Base-by-base conservation (phyloP, 2,888 invertebrate species). In the Agriopis marginaria region DNA sequence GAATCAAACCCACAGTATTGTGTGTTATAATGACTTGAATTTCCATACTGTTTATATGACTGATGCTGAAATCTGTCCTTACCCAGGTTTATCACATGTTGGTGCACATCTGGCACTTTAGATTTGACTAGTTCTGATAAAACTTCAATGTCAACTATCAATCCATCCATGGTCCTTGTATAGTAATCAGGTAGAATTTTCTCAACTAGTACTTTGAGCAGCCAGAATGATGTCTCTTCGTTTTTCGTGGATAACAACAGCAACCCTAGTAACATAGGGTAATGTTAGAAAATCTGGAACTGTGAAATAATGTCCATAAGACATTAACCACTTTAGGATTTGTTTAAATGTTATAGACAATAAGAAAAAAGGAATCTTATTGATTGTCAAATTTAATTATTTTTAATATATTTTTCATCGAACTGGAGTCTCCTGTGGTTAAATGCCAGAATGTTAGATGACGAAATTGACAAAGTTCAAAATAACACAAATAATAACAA, bases 181-280 rank as follows among this genome's bases (percentile, higher is more conserved):
- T 99, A 99, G 93, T 98, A 99, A 75, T 97, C 97, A 9, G 98
- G 98, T 72, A 98, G 95, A 80, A 98, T 97, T 81, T 96, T 96
- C 84, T 98, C 98, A 8, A 98, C 97, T 76, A 99, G 93, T n/a
- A 96, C 96, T 93, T 98, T 98, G 65, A 99, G 94, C 66, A 99
- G 92, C 99, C 99, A 99, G 93, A 99, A 99, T 56, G 98, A 97
- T 73, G 96, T 96, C 89, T 99, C 98, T 89, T 99, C 98, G 90
- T 96, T 97, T 89, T 98, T 97, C 39, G 98, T 97, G 44, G 98
- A 97, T 75, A 99, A 93, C 64, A 99, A 90, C 75, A 99, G 90
- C 76, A 99, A 92, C 50, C 98, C 98, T 95, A 70, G 62, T 77
- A 60, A 55, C 3, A 49, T 50, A 49, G 12, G 66, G 67, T n/a